These are phyloP conservation scores for Sesia apiformis DNA, from an alignment of 2,888 invertebrate species.

Conservation along the genomic window DNA sequence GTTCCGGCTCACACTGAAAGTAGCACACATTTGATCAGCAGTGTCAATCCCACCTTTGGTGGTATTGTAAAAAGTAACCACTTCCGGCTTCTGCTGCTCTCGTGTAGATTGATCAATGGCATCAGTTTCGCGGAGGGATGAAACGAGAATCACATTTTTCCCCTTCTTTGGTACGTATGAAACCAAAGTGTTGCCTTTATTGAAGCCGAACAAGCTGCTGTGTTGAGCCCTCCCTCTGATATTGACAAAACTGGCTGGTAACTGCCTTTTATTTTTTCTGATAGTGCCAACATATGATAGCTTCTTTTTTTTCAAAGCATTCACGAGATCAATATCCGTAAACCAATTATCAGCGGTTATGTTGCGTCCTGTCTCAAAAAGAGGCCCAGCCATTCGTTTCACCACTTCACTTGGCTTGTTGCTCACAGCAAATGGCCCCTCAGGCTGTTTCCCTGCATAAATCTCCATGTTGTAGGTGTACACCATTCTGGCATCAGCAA, in stretches of 20 bases:
- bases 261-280: background rate
- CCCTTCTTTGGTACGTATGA: background rate
- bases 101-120: too few relatives aligned
- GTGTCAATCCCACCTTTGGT: background rate
- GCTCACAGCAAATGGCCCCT: background rate
- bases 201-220: background rate
- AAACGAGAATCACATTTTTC: background rate
- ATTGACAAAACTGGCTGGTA: background rate
- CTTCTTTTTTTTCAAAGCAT: background rate
- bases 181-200: background rate
- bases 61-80: background rate
- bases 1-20: background rate
- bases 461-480: conserved; percentile 10
- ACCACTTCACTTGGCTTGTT: background rate
- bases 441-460: conserved; percentile 7
- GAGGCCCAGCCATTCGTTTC: background rate
- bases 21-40: background rate
- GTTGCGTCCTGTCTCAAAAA: background rate
- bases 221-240: background rate
- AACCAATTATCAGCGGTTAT: background rate
- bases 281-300: background rate
- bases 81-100: background rate
- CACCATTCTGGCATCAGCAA: conserved; percentile 10
- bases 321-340: background rate
- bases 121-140: background rate